These are phyloP conservation scores for Minunthozetes semirufus DNA, from an alignment of 2,888 invertebrate genomes.

Conservation along the genomic window DNA sequence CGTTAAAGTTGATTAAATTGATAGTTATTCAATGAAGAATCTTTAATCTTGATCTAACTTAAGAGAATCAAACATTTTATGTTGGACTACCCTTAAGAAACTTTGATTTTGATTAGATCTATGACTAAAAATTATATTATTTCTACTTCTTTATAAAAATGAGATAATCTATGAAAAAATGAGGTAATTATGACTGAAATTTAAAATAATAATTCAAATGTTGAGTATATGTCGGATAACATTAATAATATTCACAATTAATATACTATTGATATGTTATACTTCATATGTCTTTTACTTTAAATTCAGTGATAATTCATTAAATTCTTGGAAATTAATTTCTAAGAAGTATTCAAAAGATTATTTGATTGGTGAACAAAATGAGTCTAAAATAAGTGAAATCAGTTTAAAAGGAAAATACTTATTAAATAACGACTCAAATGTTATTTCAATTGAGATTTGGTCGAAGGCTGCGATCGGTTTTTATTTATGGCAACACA, in stretches of 20 bases:
- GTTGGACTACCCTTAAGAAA: too few species aligned
- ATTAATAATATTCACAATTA: conserved; percentile 35
- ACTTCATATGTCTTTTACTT: conserved; percentile 37
- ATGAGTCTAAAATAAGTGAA: conserved; percentile 39
- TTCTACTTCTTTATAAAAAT: too few species aligned
- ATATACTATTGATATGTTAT: conserved; percentile 39
- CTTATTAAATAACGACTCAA: not conserved
- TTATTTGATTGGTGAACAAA: conserved; percentile 39
- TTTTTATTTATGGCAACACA: conserved; percentile 53
- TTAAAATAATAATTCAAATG: not conserved
- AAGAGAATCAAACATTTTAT: too few species aligned
- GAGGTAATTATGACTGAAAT: too few species aligned
- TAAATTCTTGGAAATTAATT: not conserved
- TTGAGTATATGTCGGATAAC: conserved; percentile 38
- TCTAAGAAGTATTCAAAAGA: not conserved
- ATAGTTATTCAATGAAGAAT: too few species aligned
- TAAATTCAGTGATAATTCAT: conserved; percentile 22
- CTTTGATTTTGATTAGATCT: too few species aligned
- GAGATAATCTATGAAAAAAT: too few species aligned
- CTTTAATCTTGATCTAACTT: too few species aligned
- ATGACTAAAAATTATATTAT: too few species aligned
- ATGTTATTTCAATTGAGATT: conserved; percentile 44
- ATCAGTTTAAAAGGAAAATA: conserved; percentile 31
- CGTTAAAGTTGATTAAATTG: too few species aligned
- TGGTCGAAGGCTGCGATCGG: conserved; percentile 50